Percentiles rank a stretch among this genome's conserved stretches.
Evolutionary conservation across 2,797 vertebrate genomes (phyloP).

Genomic region (Gobio occitaniae): DNA sequence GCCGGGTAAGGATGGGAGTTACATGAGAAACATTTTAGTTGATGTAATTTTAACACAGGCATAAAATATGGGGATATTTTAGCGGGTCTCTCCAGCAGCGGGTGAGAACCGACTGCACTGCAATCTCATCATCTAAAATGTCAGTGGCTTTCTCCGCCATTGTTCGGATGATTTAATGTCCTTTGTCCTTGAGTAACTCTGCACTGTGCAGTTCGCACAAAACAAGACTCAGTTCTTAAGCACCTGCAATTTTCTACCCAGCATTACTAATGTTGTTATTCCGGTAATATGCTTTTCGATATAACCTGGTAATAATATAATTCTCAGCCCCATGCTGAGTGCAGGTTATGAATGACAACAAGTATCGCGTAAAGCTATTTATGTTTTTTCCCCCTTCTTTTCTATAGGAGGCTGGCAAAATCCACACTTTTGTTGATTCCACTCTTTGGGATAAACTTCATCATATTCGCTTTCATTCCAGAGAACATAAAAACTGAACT

Average conservation of each 20-base stretch:
- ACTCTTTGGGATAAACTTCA: slow-evolving; percentile 94
- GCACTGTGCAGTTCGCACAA: slow-evolving; percentile 64
- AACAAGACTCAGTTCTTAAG: slow-evolving; percentile 60
- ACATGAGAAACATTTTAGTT: slow-evolving; percentile 51
- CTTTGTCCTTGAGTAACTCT: slow-evolving; percentile 64
- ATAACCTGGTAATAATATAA: slow-evolving; percentile 25
- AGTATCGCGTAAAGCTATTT: slow-evolving; percentile 25
- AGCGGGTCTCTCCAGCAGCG: slow-evolving; percentile 18
- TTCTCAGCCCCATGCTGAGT: background rate
- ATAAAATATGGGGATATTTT: slow-evolving; percentile 43
- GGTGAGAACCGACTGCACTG: slow-evolving; percentile 30
- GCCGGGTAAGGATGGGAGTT: background rate
- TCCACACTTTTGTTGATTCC: slow-evolving; percentile 96
- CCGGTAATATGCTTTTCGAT: slow-evolving; percentile 1
- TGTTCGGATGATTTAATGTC: slow-evolving; percentile 54
- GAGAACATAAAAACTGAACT: slow-evolving; percentile 88
- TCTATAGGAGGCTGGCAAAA: slow-evolving; percentile 91
- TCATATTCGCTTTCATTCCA: slow-evolving; percentile 94
- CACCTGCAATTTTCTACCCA: slow-evolving; percentile 49
- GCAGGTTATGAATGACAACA: slow-evolving; percentile 10
- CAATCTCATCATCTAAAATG: slow-evolving; percentile 55
- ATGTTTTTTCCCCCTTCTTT: slow-evolving; percentile 34
- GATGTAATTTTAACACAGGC: slow-evolving; percentile 46
- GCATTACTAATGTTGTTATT: slow-evolving; percentile 49
- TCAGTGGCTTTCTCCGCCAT: slow-evolving; percentile 48